Evolutionary conservation across 2,888 invertebrate genomes (phyloP), one percentile per base, ranked within the genome.

Genomic region (Limenitis camilla): DNA sequence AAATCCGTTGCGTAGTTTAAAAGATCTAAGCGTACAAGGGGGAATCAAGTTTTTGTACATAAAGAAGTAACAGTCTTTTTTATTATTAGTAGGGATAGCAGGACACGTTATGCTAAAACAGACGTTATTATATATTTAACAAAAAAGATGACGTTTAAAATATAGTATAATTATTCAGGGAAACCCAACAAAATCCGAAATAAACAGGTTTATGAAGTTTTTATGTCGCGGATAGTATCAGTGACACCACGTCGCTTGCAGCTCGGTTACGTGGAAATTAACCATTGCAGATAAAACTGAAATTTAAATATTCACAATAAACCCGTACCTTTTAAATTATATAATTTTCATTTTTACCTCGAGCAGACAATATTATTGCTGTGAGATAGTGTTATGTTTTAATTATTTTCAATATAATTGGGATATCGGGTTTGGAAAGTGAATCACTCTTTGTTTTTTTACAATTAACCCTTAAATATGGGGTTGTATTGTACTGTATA

Each of bases 211-310:
- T 44, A 44, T 51, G 40, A 51, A 51, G 44, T 40, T 35, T 51
- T 43, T 45, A 51, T 40, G 51, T 30, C 33, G 33, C 30, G 19
- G 57, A 57, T 57, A 57, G 39, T 54, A 52, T 57, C 57, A 52
- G 52, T 52, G 52, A 46, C 54, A 49, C 35, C 28, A 38, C 52
- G 52, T 57, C 48, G 51, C 53, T 39, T 52, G 56, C 54, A 57
- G 56, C 41, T 47, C 54, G 51, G 53, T 54, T 57, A 42, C 35
- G 54, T 35, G 56, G 52, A 45, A 48, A 49, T 46, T 53, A 54
- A 51, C 47, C 51, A 27, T 49, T 48, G 54, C 51, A 38, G 40
- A 48, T 48, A 49, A 49, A 44, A 33, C 40, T 36, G 38, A 49
- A 49, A 40, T 53, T 52, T 44, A 53, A 53, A 53, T 41, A 31